Base-by-base conservation (phyloP, 1,140 invertebrate genomes). In the Macrostomum lignano region DNA sequence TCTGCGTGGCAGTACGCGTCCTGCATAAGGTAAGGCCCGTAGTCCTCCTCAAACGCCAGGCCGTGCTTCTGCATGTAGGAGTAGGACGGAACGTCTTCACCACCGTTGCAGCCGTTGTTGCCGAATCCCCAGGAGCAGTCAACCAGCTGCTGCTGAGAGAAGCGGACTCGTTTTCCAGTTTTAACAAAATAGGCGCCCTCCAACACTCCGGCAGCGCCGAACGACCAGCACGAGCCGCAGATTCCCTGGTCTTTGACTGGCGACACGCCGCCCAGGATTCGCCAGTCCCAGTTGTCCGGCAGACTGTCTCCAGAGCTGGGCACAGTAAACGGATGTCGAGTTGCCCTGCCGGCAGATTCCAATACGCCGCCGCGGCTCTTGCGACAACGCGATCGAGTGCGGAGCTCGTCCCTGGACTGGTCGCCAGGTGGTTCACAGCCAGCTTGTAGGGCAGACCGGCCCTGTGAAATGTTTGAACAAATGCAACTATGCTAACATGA, bases 101-200 rank as follows among this genome's bases (percentile, higher is more conserved):
- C 31, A 25, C 31, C 31, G 24, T 32, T 6, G n/a, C 31, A 32
- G 3, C 31, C 31, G 11, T 11, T 17, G n/a, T 32, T 32, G 4
- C 17, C 31, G 4, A 21, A 11, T 44, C 73, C 74, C 79, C 81
- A 91, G 13, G n/a, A 21, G 50, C 82, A 93, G 61, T 93, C 84
- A 19, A 93, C 64, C 26, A 93, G 59, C 55, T 93, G 88, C 61
- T 93, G 82, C 60, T 91, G 82, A 42, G 75, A 81, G 0, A 94
- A 64, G 3, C 75, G 78, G 6, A 84, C 65, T 9, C 91, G 60
- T 38, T 68, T 64, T 21, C 71, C 71, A 21, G 64, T 68, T 52
- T 72, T 67, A 36, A 75, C 66, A 55, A 72, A 81, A 56, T 88
- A 72, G 54, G 91, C 81, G 13, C 73, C 81, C 63, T 93, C 82